phyloP scores from a whole-genome alignment of 2,888 invertebrate species.

The Crepidodera aurea region DNA sequence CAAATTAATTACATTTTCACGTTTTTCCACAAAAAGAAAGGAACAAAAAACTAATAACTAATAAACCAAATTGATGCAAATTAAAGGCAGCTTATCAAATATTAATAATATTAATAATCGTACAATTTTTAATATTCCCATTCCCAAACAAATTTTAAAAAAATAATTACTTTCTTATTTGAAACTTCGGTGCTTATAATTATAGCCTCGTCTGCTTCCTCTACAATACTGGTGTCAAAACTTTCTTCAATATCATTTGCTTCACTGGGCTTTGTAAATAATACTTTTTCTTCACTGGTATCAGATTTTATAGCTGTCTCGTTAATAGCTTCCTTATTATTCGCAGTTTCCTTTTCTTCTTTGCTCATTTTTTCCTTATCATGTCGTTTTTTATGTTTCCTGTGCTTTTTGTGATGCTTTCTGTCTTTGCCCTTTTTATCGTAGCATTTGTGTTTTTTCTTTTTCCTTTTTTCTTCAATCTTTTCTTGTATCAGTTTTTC shows the following conservation, averaged over 20 bases:
- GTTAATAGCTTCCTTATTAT: constrained; percentile 25
- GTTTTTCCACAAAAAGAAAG: no score
- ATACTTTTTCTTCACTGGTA: constrained; percentile 41
- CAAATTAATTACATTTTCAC: no score
- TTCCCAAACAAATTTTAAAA: no score
- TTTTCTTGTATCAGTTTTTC: constrained; percentile 69
- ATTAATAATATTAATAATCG: no score
- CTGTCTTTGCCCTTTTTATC: constrained; percentile 75
- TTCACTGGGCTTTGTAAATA: constrained; percentile 33
- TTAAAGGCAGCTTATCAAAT: no score
- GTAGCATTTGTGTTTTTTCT: constrained; percentile 73
- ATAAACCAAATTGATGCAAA: no score
- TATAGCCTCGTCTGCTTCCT: constrained; percentile 56
- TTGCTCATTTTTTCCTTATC: constrained; percentile 61
- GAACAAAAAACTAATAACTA: no score
- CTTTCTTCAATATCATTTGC: constrained; percentile 30
- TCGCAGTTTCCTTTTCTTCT: constrained; percentile 20
- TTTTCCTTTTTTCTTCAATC: constrained; percentile 66
- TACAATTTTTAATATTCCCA: no score
- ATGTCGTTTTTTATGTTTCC: constrained; percentile 81
- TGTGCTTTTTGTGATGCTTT: constrained; percentile 81
- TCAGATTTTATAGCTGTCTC: constrained; percentile 2
- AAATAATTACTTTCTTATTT: constrained; percentile 47
- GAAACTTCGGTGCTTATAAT: constrained; percentile 56
- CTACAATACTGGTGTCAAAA: constrained; percentile 45